Evolutionary conservation across 2,888 invertebrate genomes (phyloP).

Genomic region (Apodemia duryi): DNA sequence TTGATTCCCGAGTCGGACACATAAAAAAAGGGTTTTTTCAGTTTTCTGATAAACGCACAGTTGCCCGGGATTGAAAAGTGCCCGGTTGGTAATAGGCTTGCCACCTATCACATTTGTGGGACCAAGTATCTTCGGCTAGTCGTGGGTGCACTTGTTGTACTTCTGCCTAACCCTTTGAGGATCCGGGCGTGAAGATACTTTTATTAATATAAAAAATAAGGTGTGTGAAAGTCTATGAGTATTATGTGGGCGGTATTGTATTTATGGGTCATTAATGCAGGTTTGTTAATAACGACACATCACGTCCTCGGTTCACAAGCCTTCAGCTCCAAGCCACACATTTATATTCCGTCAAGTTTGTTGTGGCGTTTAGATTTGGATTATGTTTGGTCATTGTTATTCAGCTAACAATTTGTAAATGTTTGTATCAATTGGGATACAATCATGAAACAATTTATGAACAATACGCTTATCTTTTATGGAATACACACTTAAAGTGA

Average conservation of each 20-base stretch:
- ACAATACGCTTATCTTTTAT: slow-evolving; percentile 33
- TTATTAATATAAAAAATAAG: too few relatives aligned
- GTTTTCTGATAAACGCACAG: too few relatives aligned
- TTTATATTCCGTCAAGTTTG: slow-evolving; percentile 70
- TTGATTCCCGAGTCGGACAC: too few relatives aligned
- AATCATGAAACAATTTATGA: slow-evolving; percentile 57
- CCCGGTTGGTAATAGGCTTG: too few relatives aligned
- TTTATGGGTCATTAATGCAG: slow-evolving; percentile 73
- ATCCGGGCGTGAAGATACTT: too few relatives aligned
- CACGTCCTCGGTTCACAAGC: slow-evolving; percentile 77
- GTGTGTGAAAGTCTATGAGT: slow-evolving; percentile 18
- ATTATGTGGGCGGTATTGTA: slow-evolving; percentile 37
- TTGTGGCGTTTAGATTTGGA: slow-evolving; percentile 75
- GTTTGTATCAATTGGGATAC: slow-evolving; percentile 66
- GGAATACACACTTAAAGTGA: slow-evolving; percentile 1
- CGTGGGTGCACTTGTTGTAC: too few relatives aligned
- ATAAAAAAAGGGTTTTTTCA: too few relatives aligned
- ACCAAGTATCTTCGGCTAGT: too few relatives aligned
- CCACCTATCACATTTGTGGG: too few relatives aligned
- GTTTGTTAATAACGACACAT: slow-evolving; percentile 70
- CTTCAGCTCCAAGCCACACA: slow-evolving; percentile 56
- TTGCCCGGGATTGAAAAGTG: too few relatives aligned
- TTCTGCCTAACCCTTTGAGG: too few relatives aligned
- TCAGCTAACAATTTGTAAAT: slow-evolving; percentile 55
- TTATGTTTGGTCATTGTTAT: slow-evolving; percentile 74